Evolutionary conservation across 2,888 invertebrate genomes (phyloP).

Genomic region (Eledone cirrhosa): DNA sequence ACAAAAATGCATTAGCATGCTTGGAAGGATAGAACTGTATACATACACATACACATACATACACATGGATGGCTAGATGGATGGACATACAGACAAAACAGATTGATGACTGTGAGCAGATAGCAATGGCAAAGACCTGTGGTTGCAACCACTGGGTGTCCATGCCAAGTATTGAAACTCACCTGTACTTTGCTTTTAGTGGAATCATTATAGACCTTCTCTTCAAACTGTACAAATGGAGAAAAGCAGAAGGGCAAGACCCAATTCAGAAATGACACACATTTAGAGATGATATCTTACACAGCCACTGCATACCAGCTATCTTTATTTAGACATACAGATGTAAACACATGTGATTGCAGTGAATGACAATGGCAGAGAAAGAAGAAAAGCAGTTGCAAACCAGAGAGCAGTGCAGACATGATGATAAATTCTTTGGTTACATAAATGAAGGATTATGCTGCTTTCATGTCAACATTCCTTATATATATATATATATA

Average conservation of each 20-base stretch:
- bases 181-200: constrained; percentile 26
- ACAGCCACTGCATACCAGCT: constrained; percentile 7
- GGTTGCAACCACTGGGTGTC: constrained; percentile 5
- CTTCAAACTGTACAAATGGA: constrained; percentile 26
- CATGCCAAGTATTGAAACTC: neutral
- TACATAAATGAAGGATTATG: no score
- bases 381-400: no score
- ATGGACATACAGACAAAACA: neutral
- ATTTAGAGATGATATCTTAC: neutral
- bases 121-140: constrained; percentile 20
- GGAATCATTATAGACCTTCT: constrained; percentile 24
- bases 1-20: constrained; percentile 9
- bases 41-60: no score
- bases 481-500: no score
- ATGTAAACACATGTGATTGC: no score
- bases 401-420: no score
- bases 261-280: constrained; percentile 17
- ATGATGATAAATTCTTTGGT: no score
- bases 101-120: neutral
- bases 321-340: no score
- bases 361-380: no score
- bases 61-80: neutral
- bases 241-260: constrained; percentile 23
- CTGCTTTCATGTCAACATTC: neutral
- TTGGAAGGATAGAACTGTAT: no score